Percentiles rank a stretch among this genome's conserved stretches.
These are phyloP conservation scores for Xyrichtys novacula DNA, from an alignment of 2,797 vertebrate genomes.

Conservation along the genomic window DNA sequence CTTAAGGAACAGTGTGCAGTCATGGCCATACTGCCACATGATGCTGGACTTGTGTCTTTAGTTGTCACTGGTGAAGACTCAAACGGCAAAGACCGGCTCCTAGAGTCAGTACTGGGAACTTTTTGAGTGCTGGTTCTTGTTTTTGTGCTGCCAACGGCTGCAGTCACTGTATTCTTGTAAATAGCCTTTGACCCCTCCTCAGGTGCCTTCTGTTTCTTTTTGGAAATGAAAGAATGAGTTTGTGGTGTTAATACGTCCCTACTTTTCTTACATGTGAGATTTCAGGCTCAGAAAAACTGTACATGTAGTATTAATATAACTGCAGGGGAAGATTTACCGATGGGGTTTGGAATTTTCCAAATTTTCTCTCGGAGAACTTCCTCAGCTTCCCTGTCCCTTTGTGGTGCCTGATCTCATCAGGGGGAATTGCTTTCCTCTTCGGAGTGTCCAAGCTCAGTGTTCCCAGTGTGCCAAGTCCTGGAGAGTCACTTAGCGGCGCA, in stretches of 20 bases:
- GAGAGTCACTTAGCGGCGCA: conserved; percentile 47
- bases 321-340: conserved; percentile 61
- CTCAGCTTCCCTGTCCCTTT: conserved; percentile 51
- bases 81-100: background rate
- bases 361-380: conserved; percentile 51
- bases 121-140: background rate
- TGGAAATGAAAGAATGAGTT: conserved; percentile 49
- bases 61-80: conserved; percentile 7
- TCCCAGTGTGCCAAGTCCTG: conserved; percentile 56
- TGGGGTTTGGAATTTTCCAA: conserved; percentile 5
- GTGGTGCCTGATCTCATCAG: conserved; percentile 21
- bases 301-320: background rate
- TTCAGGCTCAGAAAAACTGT: background rate
- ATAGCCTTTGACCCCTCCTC: conserved; percentile 78
- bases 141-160: conserved; percentile 57
- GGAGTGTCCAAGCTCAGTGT: conserved; percentile 72
- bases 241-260: conserved; percentile 11
- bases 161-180: conserved; percentile 73
- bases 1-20: conserved; percentile 23
- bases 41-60: conserved; percentile 10
- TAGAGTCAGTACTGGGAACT: background rate
- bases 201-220: conserved; percentile 67
- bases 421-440: conserved; percentile 60
- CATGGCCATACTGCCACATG: background rate
- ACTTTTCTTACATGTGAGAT: background rate